Evolutionary conservation across 2,888 invertebrate species (phyloP), one percentile per base, ranked within the genome.

Genomic region (Pteria penguin): DNA sequence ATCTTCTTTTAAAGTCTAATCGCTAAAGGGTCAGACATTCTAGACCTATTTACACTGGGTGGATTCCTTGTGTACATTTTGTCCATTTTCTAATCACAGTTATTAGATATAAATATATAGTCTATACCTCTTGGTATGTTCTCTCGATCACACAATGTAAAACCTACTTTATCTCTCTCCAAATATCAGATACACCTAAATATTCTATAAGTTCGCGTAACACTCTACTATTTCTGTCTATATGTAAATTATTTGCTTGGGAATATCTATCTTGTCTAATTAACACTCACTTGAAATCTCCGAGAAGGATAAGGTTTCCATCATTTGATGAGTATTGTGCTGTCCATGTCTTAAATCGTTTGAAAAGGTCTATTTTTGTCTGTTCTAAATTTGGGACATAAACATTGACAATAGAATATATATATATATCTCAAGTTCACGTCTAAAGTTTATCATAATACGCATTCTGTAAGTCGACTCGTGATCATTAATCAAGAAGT

Each of bases 101-200:
- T n/a, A n/a, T n/a, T n/a, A n/a, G n/a, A n/a, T n/a, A n/a, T n/a
- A n/a, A n/a, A n/a, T n/a, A n/a, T n/a, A n/a, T n/a, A n/a, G n/a
- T n/a, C n/a, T n/a, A n/a, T n/a, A n/a, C n/a, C n/a, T n/a, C n/a
- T n/a, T n/a, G n/a, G n/a, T n/a, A n/a, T n/a, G n/a, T n/a, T n/a
- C n/a, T n/a, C n/a, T n/a, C 55, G 22, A 55, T 18, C 55, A 18
- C 55, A 55, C 55, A n/a, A 55, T 55, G 55, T 55, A 55, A 55
- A 55, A 55, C 55, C 55, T 22, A 18, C 4, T 55, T 55, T 18
- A 55, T 18, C 55, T 55, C 55, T 24, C 55, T 55, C 55, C 55
- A 55, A 4, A 55, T 24, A 55, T 55, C 55, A 4, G 55, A 55
- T 55, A 55, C n/a, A 55, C 24, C 55, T 55, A 55, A 55, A 24